A percentile compares a stretch with the other conserved stretches of the same genome.
Conservation (phyloP, 1,140 invertebrate species). For the Periplaneta americana region DNA sequence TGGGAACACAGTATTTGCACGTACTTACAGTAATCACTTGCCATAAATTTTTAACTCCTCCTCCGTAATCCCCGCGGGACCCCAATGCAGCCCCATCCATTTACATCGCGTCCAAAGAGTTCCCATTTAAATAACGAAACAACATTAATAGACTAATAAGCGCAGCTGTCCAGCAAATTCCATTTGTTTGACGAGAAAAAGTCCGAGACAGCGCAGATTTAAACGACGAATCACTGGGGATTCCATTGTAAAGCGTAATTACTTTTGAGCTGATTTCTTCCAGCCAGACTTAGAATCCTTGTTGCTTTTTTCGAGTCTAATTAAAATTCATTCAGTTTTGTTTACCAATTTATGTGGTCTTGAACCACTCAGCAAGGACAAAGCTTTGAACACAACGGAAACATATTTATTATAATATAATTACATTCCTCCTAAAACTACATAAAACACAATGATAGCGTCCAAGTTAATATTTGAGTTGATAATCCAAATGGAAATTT, state of each 20-base stretch:
- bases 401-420: no score
- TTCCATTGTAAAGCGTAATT: not conserved
- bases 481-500: no score
- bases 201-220: not conserved
- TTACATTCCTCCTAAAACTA: no score
- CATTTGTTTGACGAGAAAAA: not conserved
- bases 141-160: not conserved
- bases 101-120: not conserved
- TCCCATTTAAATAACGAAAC: not conserved
- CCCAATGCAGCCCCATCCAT: not conserved
- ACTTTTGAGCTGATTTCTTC: not conserved
- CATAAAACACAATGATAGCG: no score
- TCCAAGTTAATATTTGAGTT: no score
- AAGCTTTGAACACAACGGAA: no score
- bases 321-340: not conserved
- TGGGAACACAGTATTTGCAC: no score
- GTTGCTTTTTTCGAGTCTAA: not conserved
- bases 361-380: no score
- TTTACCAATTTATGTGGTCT: no score
- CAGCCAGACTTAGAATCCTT: not conserved
- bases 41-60: no score
- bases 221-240: not conserved
- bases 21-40: no score
- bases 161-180: not conserved
- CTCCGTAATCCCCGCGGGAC: no score